phyloP scores from a whole-genome alignment of 1,140 invertebrate species.

The Reticulitermes speratus region DNA sequence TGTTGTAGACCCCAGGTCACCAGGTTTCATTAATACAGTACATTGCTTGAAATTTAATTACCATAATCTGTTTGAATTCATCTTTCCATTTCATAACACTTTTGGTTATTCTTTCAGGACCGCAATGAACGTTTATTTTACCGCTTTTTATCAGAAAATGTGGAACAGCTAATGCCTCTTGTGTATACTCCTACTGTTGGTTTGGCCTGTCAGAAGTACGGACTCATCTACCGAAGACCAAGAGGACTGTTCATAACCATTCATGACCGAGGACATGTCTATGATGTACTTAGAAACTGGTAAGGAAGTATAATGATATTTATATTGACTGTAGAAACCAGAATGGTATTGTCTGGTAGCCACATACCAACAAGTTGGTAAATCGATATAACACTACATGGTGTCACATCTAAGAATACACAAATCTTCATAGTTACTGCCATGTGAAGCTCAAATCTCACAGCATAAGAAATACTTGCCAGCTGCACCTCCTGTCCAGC shows the following conservation, averaged over 20 bases:
- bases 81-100: no score
- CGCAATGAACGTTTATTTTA: conserved; percentile 96
- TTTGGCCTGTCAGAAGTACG: conserved; percentile 94
- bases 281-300: conserved; percentile 87
- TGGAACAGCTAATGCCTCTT: conserved; percentile 94
- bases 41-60: no score
- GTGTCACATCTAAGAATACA: no score
- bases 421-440: no score
- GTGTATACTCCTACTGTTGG: conserved; percentile 98
- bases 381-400: no score
- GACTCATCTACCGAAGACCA: conserved; percentile 89
- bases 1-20: no score
- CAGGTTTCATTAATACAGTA: no score
- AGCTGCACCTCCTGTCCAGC: no score
- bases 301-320: conserved; percentile 42
- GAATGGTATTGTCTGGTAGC: background rate
- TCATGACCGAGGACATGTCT: conserved; percentile 92
- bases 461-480: no score
- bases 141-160: conserved; percentile 87
- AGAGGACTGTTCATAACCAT: conserved; percentile 95
- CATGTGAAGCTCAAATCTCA: no score
- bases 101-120: conserved; percentile 62
- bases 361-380: no score
- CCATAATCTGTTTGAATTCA: no score
- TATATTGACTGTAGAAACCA: conserved; percentile 28